Base-by-base conservation (phyloP, 92 coral and sea anemone genomes). In the Heteractis magnifica region DNA sequence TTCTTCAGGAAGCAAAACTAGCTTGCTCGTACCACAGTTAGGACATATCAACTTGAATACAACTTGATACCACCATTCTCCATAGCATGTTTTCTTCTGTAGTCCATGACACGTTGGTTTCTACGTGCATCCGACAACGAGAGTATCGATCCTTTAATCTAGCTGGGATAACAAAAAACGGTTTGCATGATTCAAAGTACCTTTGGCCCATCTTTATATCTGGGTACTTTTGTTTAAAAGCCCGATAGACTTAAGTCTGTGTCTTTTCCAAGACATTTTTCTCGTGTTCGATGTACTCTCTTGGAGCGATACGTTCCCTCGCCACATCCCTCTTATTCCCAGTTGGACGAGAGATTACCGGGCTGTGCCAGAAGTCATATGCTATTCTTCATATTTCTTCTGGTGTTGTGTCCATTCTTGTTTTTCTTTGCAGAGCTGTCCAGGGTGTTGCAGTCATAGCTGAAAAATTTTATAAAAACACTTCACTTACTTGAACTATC, bases 241-340 rank as follows among this genome's bases (percentile, higher is more conserved):
- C 77, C 34, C 77, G 55, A 41, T 72, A 34, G 41, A 72, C 77
- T 72, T 72, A 90, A 0, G 91, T 90, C 77, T 90, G 90, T 8
- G 92, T 90, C 72, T 87, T 84, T 51, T 87, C 91, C 44, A 91
- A 64, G 8, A 91, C 77, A 58, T 91, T 87, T 56, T 88, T 91
- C 48, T 89, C 72, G 20, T 88, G 94, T 12, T 51, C 49, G 11
- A 83, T 34, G 81, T 85, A 88, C 5, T 70, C 79, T 23, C 77
- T 88, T 34, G 88, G 80, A 3, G 82, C 90, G 5, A 82, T 64
- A 10, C 76, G 82, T 79, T 87, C 72, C 44, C 82, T 48, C 0
- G 79, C 75, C 16, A 83, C 49, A 73, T 88, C 94, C 16, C 81
- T 81, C 59, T 85, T 88, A 77, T 91, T 91, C 15, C 90, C 88